These are phyloP conservation scores for Semnornis frantzii DNA, from an alignment of 2,113 vertebrate species.

Conservation along the genomic window DNA sequence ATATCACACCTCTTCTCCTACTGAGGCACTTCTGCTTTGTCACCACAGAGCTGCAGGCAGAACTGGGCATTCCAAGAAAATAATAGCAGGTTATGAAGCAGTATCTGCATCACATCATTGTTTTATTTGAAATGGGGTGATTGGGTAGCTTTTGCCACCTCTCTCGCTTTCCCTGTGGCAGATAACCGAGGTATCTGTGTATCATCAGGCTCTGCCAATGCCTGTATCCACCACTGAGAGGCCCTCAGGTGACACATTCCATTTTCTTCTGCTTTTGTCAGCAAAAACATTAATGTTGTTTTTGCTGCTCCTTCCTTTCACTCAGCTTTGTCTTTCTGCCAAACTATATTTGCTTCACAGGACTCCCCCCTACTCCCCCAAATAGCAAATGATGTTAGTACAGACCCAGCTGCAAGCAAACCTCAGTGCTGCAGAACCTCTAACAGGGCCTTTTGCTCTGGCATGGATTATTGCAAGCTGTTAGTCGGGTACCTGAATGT, in stretches of 20 bases:
- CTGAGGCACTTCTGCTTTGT: background rate
- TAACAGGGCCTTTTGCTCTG: background rate
- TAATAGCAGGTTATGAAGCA: background rate
- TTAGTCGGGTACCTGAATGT: background rate
- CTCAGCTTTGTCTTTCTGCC: background rate
- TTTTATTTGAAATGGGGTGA: background rate
- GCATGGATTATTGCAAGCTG: background rate
- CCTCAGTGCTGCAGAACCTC: background rate
- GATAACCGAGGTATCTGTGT: background rate
- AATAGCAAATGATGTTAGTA: background rate
- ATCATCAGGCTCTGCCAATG: background rate
- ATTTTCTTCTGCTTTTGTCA: constrained; percentile 18
- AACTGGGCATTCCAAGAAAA: background rate
- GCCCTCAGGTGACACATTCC: background rate
- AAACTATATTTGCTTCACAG: background rate
- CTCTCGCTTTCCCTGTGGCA: background rate
- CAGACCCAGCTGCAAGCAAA: background rate
- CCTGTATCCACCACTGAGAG: background rate
- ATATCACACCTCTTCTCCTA: background rate
- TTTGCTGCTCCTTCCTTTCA: background rate
- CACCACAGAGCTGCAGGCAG: background rate
- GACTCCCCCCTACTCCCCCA: background rate
- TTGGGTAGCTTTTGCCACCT: background rate
- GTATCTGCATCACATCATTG: background rate
- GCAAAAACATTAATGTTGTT: background rate